phyloP scores from a whole-genome alignment of 2,113 vertebrate species.

The Campylomormyrus tamandua region DNA sequence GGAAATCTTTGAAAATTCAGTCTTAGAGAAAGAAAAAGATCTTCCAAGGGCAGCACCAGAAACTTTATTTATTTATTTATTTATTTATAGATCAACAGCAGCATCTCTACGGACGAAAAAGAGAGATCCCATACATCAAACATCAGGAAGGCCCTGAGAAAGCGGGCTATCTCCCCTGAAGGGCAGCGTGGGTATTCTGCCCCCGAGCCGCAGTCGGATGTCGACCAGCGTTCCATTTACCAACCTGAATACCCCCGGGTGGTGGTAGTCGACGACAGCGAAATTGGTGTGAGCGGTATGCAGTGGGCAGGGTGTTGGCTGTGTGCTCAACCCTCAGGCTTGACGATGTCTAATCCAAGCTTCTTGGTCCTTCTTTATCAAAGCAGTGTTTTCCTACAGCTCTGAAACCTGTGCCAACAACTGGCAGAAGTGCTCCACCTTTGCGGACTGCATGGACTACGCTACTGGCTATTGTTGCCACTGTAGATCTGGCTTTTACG shows the following conservation, averaged over 20 bases:
- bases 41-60: neutral
- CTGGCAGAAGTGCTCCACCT: slow-evolving; percentile 78
- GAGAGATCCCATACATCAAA: neutral
- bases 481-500: slow-evolving; percentile 82
- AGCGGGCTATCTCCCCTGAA: slow-evolving; percentile 2
- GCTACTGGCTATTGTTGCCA: slow-evolving; percentile 78
- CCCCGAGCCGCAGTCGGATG: slow-evolving; percentile 22
- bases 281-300: slow-evolving; percentile 73
- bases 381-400: slow-evolving; percentile 82
- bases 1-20: neutral
- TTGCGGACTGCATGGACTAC: slow-evolving; percentile 78
- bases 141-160: neutral
- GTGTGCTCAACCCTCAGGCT: neutral
- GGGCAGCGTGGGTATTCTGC: slow-evolving; percentile 35
- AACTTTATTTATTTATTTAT: neutral
- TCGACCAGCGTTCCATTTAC: slow-evolving; percentile 33
- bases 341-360: slow-evolving; percentile 5
- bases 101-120: slow-evolving; percentile 28
- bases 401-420: slow-evolving; percentile 74
- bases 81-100: neutral
- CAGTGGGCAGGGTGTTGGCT: slow-evolving; percentile 16
- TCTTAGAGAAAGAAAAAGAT: neutral
- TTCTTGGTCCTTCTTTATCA: neutral
- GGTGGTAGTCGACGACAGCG: slow-evolving; percentile 61
- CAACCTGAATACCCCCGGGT: slow-evolving; percentile 65